phyloP scores from a whole-genome alignment of 2,113 vertebrate species.

The Protobothrops mucrosquamatus region DNA sequence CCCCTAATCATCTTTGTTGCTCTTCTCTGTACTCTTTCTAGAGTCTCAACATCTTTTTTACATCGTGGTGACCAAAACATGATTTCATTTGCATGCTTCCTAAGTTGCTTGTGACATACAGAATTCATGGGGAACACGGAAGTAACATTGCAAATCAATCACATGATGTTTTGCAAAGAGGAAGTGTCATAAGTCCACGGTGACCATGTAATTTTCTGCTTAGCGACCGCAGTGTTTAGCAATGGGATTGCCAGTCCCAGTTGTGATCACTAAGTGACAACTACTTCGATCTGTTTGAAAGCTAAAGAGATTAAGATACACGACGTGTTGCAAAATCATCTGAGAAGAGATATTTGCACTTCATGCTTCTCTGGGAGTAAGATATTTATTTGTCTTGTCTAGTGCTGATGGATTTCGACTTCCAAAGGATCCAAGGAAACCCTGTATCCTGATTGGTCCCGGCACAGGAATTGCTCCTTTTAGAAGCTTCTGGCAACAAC shows the following conservation, averaged over 20 bases:
- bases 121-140: background rate
- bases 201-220: background rate
- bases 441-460: conserved; percentile 75
- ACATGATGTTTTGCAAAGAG: background rate
- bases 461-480: conserved; percentile 83
- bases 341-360: background rate
- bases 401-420: conserved; percentile 77
- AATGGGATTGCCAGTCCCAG: background rate
- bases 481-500: conserved; percentile 84
- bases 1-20: no score
- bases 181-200: background rate
- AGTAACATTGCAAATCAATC: background rate
- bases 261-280: background rate
- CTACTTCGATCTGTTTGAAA: background rate
- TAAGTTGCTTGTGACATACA: background rate
- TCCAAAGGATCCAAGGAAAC: conserved; percentile 66
- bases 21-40: no score
- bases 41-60: no score
- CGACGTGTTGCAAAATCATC: background rate
- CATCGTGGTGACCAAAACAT: background rate
- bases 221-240: background rate
- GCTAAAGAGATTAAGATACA: background rate
- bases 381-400: background rate
- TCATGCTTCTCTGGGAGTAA: background rate
- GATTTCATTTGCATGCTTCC: background rate